Evolutionary conservation across 1,140 invertebrate species (phyloP).

Genomic region (Bathynomus jamesi): DNA sequence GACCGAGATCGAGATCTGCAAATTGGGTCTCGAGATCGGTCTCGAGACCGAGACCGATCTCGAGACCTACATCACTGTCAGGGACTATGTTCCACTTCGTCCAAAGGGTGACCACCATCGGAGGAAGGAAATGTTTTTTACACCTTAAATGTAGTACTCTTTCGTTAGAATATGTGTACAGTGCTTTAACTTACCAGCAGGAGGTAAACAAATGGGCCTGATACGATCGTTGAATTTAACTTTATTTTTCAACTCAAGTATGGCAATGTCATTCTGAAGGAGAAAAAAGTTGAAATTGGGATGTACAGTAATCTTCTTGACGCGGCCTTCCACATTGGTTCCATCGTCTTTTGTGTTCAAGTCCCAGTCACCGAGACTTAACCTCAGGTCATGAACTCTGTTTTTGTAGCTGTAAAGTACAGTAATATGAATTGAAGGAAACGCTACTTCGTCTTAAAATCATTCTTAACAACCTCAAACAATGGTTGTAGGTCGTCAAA

Average conservation of each 20-base stretch:
- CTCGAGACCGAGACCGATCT: too few relatives aligned
- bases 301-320: conserved; percentile 15
- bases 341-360: conserved; percentile 20
- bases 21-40: too few relatives aligned
- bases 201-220: conserved; percentile 21
- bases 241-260: conserved; percentile 8
- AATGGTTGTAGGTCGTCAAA: too few relatives aligned
- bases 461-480: too few relatives aligned
- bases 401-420: conserved; percentile 22
- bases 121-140: too few relatives aligned
- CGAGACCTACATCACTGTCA: too few relatives aligned
- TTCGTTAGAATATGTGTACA: too few relatives aligned
- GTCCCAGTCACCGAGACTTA: conserved; percentile 33
- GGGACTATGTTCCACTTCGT: too few relatives aligned
- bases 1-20: too few relatives aligned
- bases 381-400: background rate
- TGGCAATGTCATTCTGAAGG: conserved; percentile 33
- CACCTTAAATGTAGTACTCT: too few relatives aligned
- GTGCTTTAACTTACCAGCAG: background rate
- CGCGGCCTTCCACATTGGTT: background rate
- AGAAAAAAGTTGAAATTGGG: conserved; percentile 9
- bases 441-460: too few relatives aligned
- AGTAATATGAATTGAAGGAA: background rate
- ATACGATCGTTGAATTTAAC: conserved; percentile 16
- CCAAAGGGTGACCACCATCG: too few relatives aligned